Percentiles rank a stretch among this genome's conserved stretches.
These are phyloP conservation scores for Mastacembelus armatus DNA, from an alignment of 2,797 vertebrate genomes.

Conservation along the genomic window DNA sequence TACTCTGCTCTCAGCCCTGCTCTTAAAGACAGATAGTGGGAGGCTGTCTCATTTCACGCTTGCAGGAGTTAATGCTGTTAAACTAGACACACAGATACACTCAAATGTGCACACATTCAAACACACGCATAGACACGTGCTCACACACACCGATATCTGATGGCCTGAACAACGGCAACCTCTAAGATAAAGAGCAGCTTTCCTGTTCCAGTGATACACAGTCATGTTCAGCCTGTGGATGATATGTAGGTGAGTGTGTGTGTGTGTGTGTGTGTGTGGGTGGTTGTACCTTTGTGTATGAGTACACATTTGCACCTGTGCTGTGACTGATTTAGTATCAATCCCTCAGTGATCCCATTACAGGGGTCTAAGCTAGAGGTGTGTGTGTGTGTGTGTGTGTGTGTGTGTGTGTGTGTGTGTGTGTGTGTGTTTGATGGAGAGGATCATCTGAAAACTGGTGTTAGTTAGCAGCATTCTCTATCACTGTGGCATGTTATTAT, in stretches of 20 bases:
- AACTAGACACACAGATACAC: conserved; percentile 59
- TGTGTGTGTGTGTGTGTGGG: conserved; percentile 31
- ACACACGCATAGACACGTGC: conserved; percentile 30
- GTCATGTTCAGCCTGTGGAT: conserved; percentile 45
- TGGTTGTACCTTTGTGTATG: conserved; percentile 37
- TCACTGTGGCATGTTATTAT: conserved; percentile 88
- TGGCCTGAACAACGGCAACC: conserved; percentile 48
- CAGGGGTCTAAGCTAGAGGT: conserved; percentile 48
- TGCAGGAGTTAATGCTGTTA: conserved; percentile 75
- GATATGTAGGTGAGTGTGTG: conserved; percentile 39
- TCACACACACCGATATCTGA: conserved; percentile 55
- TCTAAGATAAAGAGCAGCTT: conserved; percentile 59
- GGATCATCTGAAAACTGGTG: conserved; percentile 78
- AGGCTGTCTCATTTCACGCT: conserved; percentile 79
- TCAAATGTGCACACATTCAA: conserved; percentile 42
- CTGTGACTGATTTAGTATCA: conserved; percentile 66
- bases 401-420: conserved; percentile 19
- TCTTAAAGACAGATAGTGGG: conserved; percentile 75
- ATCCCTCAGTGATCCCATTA: conserved; percentile 71
- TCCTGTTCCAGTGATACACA: conserved; percentile 59
- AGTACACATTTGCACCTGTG: conserved; percentile 52
- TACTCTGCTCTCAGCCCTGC: conserved; percentile 54
- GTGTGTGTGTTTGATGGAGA: conserved; percentile 71
- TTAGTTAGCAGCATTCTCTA: conserved; percentile 85
- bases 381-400: conserved; percentile 43